A percentile compares a stretch with the other conserved stretches of the same genome.
Conservation (phyloP, 2,113 vertebrate genomes). For the Oreochromis tanganicae region DNA sequence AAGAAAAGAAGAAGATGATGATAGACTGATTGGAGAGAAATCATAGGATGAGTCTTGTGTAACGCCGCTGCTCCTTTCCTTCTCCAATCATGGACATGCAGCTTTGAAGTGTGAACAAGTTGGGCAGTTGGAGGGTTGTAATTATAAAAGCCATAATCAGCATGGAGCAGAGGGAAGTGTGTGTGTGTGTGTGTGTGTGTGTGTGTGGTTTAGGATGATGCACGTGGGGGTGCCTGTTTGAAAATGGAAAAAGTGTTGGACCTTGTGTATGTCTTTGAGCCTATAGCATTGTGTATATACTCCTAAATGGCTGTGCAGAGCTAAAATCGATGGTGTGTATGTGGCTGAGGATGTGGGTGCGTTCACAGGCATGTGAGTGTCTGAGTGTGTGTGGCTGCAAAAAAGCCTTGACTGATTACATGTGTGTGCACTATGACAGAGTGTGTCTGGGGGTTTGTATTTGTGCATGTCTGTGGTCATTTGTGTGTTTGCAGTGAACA, state of each 20-base stretch:
- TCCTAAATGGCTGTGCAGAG: background rate
- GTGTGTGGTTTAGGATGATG: background rate
- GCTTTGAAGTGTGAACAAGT: conserved; percentile 48
- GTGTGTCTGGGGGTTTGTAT: background rate
- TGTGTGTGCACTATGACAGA: background rate
- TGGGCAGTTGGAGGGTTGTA: background rate
- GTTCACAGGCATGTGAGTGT: background rate
- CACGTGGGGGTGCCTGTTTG: background rate
- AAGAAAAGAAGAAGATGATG: background rate
- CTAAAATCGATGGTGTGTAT: background rate
- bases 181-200: background rate
- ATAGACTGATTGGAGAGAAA: conserved; percentile 19
- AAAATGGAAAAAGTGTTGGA: background rate
- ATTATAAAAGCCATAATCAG: conserved; percentile 48
- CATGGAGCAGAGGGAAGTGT: background rate
- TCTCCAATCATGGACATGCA: conserved; percentile 12
- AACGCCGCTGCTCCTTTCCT: background rate
- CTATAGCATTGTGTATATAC: background rate
- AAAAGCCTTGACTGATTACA: background rate
- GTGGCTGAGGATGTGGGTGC: background rate
- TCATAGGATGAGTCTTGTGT: background rate
- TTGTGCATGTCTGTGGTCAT: background rate
- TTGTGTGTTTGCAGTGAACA: background rate
- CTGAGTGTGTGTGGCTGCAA: background rate
- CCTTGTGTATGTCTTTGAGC: background rate